These are phyloP conservation scores for Lithobates pipiens DNA, from an alignment of 2,797 vertebrate species.

Conservation along the genomic window DNA sequence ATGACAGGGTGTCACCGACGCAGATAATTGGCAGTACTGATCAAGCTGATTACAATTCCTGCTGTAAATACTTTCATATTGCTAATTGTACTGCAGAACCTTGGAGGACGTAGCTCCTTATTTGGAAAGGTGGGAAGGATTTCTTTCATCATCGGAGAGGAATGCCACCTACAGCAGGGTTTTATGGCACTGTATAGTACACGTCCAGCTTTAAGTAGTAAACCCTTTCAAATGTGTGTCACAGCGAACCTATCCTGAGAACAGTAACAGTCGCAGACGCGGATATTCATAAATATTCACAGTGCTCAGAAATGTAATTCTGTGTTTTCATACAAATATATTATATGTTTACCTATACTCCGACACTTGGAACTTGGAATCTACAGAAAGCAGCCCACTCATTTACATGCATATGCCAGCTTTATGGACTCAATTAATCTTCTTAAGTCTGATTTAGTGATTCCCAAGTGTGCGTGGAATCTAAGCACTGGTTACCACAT, in stretches of 20 bases:
- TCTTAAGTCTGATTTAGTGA: slow-evolving; percentile 45
- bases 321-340: slow-evolving; percentile 52
- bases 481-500: slow-evolving; percentile 38
- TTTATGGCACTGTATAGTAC: neutral
- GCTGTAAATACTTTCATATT: neutral
- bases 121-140: neutral
- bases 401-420: slow-evolving; percentile 55
- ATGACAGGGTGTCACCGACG: neutral
- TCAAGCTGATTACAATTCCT: neutral
- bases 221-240: neutral
- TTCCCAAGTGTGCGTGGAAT: slow-evolving; percentile 51
- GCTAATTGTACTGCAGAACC: neutral
- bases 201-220: neutral
- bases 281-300: slow-evolving; percentile 56
- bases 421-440: slow-evolving; percentile 57
- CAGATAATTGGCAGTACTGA: neutral
- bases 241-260: neutral
- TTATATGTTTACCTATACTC: slow-evolving; percentile 55
- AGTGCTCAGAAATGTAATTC: slow-evolving; percentile 55
- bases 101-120: neutral
- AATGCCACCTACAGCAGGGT: neutral
- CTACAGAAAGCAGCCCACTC: slow-evolving; percentile 51
- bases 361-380: slow-evolving; percentile 55
- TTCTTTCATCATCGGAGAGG: neutral
- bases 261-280: neutral